Evolutionary conservation across 2,113 vertebrate species (phyloP).

Genomic region (Muntiacus muntjak): DNA sequence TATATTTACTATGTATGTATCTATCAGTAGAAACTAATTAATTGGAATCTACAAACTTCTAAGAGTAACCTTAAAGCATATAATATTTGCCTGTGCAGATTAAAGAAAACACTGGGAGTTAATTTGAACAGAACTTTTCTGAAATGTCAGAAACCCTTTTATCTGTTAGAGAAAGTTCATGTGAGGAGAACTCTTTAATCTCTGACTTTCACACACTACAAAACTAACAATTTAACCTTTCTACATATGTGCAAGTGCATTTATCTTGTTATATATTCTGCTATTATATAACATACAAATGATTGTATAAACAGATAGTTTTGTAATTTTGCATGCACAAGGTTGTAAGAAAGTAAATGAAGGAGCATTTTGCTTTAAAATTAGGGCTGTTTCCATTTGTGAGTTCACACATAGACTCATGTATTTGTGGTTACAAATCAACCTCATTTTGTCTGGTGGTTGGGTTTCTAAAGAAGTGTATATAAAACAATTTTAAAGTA

Average conservation of each 20-base stretch:
- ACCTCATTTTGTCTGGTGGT: neutral
- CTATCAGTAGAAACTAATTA: constrained; percentile 55
- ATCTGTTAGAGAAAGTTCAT: constrained; percentile 64
- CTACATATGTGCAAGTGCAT: neutral
- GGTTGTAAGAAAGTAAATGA: neutral
- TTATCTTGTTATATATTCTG: neutral
- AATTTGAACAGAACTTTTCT: constrained; percentile 56
- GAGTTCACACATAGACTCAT: neutral
- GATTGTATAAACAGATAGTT: neutral
- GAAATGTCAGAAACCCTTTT: constrained; percentile 68
- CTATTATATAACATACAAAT: neutral
- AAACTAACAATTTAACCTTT: constrained; percentile 58
- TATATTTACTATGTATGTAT: constrained; percentile 48
- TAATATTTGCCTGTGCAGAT: constrained; percentile 44
- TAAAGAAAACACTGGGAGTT: constrained; percentile 59
- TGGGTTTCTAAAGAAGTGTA: neutral
- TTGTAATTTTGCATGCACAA: neutral
- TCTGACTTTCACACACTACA: neutral
- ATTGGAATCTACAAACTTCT: constrained; percentile 38
- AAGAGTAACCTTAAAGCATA: constrained; percentile 44
- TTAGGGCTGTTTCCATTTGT: neutral
- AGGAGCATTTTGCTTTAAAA: neutral
- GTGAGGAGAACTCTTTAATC: constrained; percentile 58
- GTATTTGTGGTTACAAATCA: neutral
- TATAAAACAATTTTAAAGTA: neutral